Conservation (phyloP, 2,797 vertebrate species). For the Perodicticus potto region DNA sequence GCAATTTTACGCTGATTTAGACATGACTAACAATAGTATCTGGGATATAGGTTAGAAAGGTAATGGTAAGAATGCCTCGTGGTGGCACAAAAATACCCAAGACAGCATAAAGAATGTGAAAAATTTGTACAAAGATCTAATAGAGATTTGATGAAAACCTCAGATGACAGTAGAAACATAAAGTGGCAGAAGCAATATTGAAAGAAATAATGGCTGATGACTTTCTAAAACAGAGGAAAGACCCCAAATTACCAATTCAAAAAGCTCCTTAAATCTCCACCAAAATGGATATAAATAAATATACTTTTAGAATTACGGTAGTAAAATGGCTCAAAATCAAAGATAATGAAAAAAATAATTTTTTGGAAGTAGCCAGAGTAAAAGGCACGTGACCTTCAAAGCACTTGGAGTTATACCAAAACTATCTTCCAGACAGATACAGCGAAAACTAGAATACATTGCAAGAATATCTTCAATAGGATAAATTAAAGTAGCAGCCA, state of each 20-base stretch:
- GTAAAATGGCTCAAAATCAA: neutral
- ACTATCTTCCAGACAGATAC: neutral
- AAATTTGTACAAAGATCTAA: too few species aligned
- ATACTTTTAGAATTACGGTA: neutral
- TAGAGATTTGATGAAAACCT: neutral
- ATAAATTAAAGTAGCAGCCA: neutral
- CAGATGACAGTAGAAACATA: too few species aligned
- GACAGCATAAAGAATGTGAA: neutral
- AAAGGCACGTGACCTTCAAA: neutral
- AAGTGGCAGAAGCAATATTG: neutral
- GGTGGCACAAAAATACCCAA: neutral
- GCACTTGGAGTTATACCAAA: neutral
- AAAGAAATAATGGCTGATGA: neutral
- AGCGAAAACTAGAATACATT: neutral
- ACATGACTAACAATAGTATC: neutral
- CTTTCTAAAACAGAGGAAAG: neutral
- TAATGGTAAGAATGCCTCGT: neutral
- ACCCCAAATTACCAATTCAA: neutral
- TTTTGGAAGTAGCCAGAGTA: neutral
- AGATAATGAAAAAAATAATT: neutral
- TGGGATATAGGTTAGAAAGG: neutral
- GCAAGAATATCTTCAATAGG: neutral
- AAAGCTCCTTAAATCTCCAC: neutral
- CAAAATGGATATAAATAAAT: neutral
- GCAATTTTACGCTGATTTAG: neutral